Evolutionary conservation across 2,113 vertebrate species (phyloP), one percentile per base, ranked within the genome.

Genomic region (Pangasianodon hypophthalmus): DNA sequence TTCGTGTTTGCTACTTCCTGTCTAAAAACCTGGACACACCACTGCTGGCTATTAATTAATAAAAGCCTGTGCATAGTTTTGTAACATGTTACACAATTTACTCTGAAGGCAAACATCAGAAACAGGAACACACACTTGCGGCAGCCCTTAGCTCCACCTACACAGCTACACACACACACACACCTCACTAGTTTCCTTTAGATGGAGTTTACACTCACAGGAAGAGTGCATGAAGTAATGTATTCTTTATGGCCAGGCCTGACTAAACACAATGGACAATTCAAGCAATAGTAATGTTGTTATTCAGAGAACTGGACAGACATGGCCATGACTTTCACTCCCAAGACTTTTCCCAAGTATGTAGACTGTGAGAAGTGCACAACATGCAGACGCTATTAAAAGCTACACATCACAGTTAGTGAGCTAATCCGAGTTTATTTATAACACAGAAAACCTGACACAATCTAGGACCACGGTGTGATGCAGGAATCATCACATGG

Each of bases 151-250:
- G 82, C 71, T 67, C 32, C 90, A 79, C 56, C 73, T 24, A 67
- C 84, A 86, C 14, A 58, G 2, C 16, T 16, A 79, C 62, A 54
- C 52, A 54, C 24, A 16, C 54, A 54, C 41, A 52, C 32, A 26
- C n/a, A 32, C 44, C 48, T 48, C 64, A 41, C 11, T 19, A 32
- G 32, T 14, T 84, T 52, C 44, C 26, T 50, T 52, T 67, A 54
- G 80, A 69, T 58, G 41, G 82, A 48, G 37, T 85, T 46, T 52
- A 48, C 13, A 73, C 73, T 50, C n/a, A 84, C 77, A 79, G 89
- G 84, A 88, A 90, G 89, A 67, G 18, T 56, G 85, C 41, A 58
- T 88, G 48, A 88, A 84, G 44, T 88, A 13, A 88, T 85, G 71
- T 52, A 77, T 87, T 83, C 84, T 6, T 88, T 19, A 14, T 9